Percentiles rank a stretch among this genome's conserved stretches.
phyloP scores from a whole-genome alignment of 2,888 invertebrate species.

The Epinotia bilunana region DNA sequence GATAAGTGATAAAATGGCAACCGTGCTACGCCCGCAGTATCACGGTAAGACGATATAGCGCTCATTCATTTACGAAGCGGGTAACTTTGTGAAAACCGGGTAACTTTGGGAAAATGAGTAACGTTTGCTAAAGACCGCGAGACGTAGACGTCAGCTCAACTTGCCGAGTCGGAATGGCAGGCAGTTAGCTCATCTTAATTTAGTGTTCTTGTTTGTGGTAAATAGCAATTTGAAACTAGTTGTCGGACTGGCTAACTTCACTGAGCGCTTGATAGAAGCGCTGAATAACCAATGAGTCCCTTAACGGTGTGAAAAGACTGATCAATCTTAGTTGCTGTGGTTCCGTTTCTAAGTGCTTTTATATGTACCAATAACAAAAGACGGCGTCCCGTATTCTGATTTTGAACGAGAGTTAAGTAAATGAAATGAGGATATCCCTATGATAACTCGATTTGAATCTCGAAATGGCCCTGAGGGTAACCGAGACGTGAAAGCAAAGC shows the following conservation, averaged over 20 bases:
- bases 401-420: too few species aligned
- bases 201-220: conserved; percentile 77
- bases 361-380: too few species aligned
- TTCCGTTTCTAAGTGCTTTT: background rate
- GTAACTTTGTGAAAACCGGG: conserved; percentile 57
- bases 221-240: conserved; percentile 77
- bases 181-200: conserved; percentile 75
- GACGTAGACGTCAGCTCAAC: conserved; percentile 51
- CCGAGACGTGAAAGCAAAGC: background rate
- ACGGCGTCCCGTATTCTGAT: too few species aligned
- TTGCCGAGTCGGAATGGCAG: conserved; percentile 54
- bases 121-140: conserved; percentile 58
- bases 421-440: background rate
- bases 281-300: conserved; percentile 61
- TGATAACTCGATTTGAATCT: background rate
- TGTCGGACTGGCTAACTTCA: conserved; percentile 66
- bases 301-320: conserved; percentile 49
- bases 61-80: conserved; percentile 53
- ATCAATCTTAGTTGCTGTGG: conserved; percentile 45
- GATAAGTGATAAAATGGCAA: too few species aligned
- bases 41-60: conserved; percentile 52
- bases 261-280: conserved; percentile 55
- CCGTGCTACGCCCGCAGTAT: too few species aligned
- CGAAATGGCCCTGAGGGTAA: background rate
- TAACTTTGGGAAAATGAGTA: conserved; percentile 58